Evolutionary conservation across 1,140 invertebrate species (phyloP).

Genomic region (Lasioglossum baleicum): DNA sequence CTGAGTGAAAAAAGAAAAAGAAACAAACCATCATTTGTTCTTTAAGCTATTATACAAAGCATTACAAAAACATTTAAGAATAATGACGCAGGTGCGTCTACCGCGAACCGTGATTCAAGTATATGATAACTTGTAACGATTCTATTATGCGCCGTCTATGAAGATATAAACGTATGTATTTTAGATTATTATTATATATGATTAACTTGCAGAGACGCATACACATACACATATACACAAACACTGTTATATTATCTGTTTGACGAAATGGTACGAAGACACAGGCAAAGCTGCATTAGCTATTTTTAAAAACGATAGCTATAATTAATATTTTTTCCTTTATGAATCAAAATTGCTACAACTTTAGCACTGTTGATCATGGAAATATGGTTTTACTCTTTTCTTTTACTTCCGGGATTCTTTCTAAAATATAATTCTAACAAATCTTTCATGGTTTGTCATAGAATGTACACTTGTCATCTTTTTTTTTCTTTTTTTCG

Average conservation of each 20-base stretch:
- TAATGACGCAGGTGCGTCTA: constrained; percentile 49
- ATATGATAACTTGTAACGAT: constrained; percentile 70
- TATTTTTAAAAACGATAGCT: constrained; percentile 57
- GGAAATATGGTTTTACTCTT: constrained; percentile 28
- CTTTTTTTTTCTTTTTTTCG: neutral
- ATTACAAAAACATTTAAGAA: constrained; percentile 40
- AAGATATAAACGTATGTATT: constrained; percentile 77
- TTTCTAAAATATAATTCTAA: constrained; percentile 25
- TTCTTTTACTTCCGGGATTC: constrained; percentile 19
- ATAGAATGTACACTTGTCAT: neutral
- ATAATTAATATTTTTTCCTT: constrained; percentile 10
- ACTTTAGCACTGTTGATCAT: constrained; percentile 5
- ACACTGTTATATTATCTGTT: constrained; percentile 56
- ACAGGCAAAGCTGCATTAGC: constrained; percentile 60
- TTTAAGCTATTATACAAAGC: constrained; percentile 52
- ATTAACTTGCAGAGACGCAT: constrained; percentile 63
- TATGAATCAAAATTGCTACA: constrained; percentile 30
- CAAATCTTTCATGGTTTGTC: constrained; percentile 25
- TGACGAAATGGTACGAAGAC: constrained; percentile 56
- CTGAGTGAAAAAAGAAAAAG: constrained; percentile 5
- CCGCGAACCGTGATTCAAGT: constrained; percentile 50
- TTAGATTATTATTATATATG: constrained; percentile 78
- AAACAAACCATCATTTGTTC: constrained; percentile 37
- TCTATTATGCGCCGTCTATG: constrained; percentile 72
- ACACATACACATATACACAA: constrained; percentile 58